Conservation (phyloP, 2,113 vertebrate species). For the Peromyscus californicus region DNA sequence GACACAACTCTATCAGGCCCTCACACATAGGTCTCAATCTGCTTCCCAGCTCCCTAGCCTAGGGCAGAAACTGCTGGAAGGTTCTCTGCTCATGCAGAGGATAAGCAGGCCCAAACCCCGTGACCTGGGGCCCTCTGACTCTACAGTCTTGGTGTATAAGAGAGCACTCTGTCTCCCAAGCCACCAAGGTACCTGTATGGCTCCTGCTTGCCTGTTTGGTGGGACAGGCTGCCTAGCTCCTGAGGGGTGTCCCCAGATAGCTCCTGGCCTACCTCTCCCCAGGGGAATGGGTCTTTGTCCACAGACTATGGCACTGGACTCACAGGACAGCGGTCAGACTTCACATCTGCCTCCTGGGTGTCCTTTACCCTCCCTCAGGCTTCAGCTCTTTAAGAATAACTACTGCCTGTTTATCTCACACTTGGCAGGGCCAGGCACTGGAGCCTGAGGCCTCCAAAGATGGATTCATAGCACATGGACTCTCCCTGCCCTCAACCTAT, state of each 20-base stretch:
- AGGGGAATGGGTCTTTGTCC: neutral
- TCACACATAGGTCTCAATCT: rapidly evolving
- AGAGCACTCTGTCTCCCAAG: rapidly evolving
- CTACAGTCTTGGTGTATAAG: neutral
- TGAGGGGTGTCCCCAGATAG: neutral
- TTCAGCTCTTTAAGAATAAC: neutral
- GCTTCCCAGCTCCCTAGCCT: rapidly evolving
- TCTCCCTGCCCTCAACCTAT: neutral
- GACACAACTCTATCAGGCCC: neutral
- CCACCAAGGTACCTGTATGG: rapidly evolving
- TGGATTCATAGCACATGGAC: too few species aligned
- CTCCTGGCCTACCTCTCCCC: neutral
- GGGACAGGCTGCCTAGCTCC: neutral
- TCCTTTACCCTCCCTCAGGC: neutral
- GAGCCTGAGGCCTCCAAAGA: neutral
- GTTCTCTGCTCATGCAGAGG: too few species aligned
- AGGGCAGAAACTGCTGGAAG: neutral
- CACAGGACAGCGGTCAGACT: neutral
- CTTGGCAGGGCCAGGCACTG: neutral
- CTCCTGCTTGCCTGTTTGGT: neutral
- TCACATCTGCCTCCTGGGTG: neutral
- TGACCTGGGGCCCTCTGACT: neutral
- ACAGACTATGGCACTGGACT: neutral
- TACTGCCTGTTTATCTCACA: rapidly evolving
- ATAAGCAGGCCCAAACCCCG: too few species aligned